Evolutionary conservation across 2,113 vertebrate genomes (phyloP).

Genomic region (Danionella cerebrum): DNA sequence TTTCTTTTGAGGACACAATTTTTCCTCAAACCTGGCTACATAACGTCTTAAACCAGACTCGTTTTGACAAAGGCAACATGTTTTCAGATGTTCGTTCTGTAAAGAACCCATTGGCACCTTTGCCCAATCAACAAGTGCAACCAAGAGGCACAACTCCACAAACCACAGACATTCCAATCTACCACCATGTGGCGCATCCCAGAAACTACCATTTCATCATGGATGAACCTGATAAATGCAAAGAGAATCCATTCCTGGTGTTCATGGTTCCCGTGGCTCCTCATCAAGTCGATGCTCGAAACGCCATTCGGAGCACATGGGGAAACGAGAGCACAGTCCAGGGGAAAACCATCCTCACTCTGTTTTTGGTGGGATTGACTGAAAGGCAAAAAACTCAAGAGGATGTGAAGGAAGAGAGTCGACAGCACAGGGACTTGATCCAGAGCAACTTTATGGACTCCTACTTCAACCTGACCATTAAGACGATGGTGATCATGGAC

Average conservation of each 20-base stretch:
- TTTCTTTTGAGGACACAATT: too few relatives aligned
- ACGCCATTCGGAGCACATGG: slow-evolving; percentile 64
- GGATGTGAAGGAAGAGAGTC: slow-evolving; percentile 53
- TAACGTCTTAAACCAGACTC: too few relatives aligned
- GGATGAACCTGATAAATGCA: slow-evolving; percentile 16
- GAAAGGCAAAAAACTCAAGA: not conserved
- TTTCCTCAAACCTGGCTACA: too few relatives aligned
- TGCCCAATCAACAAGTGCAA: slow-evolving; percentile 49
- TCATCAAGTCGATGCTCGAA: slow-evolving; percentile 26
- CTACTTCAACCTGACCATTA: slow-evolving; percentile 67
- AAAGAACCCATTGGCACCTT: slow-evolving; percentile 50
- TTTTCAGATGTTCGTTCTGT: too few relatives aligned
- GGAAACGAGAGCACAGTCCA: slow-evolving; percentile 51
- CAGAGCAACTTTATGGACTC: slow-evolving; percentile 63
- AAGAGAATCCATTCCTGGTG: slow-evolving; percentile 62
- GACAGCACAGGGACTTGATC: slow-evolving; percentile 56
- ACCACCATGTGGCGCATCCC: not conserved
- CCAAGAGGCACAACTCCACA: slow-evolving; percentile 81
- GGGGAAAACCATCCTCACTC: slow-evolving; percentile 42
- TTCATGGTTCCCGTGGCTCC: slow-evolving; percentile 61
- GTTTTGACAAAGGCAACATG: too few relatives aligned
- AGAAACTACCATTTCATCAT: not conserved
- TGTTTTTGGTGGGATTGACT: slow-evolving; percentile 60
- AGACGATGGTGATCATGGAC: slow-evolving; percentile 73
- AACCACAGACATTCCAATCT: too few relatives aligned